These are phyloP conservation scores for Drosophila pseudotakahashii DNA, from an alignment of 2,888 invertebrate genomes.

Conservation along the genomic window DNA sequence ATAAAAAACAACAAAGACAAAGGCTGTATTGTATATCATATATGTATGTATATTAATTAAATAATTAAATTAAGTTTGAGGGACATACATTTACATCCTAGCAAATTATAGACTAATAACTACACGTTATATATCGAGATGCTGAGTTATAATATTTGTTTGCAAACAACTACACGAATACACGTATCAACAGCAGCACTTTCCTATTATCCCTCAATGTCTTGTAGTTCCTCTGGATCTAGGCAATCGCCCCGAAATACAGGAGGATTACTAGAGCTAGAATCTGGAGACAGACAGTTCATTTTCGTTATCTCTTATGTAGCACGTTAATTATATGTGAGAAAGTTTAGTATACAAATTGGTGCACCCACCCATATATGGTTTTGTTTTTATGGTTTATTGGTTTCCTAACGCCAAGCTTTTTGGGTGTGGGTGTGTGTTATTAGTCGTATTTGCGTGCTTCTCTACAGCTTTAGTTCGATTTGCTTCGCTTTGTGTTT, in stretches of 20 bases:
- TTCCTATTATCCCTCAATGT: conserved; percentile 29
- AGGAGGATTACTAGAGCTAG: conserved; percentile 10
- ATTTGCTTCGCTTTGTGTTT: conserved; percentile 48
- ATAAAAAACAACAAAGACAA: conserved; percentile 5
- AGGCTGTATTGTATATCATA: conserved; percentile 60
- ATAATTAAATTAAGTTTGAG: conserved; percentile 79
- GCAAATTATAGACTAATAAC: conserved; percentile 80
- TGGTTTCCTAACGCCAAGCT: conserved; percentile 42
- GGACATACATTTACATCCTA: conserved; percentile 82
- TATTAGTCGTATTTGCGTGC: conserved; percentile 60
- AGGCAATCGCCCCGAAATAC: conserved; percentile 5
- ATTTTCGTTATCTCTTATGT: conserved; percentile 32
- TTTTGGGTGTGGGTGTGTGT: conserved; percentile 47
- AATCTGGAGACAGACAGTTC: conserved; percentile 24
- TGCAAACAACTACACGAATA: conserved; percentile 76
- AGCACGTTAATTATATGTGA: conserved; percentile 62
- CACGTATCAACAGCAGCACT: conserved; percentile 58
- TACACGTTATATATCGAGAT: conserved; percentile 77
- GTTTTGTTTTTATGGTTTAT: conserved; percentile 26
- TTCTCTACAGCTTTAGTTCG: conserved; percentile 62
- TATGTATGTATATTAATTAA: conserved; percentile 76
- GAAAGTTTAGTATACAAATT: conserved; percentile 72
- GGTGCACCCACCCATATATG: conserved; percentile 51
- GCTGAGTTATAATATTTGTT: conserved; percentile 66
- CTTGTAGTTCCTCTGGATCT: conserved; percentile 10